Evolutionary conservation across 2,888 invertebrate species (phyloP).

Genomic region (Hirudinaria manillensis): DNA sequence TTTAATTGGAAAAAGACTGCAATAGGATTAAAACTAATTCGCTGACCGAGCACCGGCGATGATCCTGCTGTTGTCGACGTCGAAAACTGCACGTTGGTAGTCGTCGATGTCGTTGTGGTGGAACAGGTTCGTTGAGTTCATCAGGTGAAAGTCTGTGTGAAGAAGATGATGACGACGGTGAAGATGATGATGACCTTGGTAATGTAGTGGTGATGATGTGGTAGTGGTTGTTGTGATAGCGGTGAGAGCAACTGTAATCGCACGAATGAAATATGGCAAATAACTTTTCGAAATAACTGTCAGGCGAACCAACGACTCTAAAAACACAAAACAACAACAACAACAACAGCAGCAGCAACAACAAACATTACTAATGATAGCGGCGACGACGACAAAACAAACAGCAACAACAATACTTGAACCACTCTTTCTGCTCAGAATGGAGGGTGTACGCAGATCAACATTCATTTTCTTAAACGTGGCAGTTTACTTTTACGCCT

Average conservation of each 20-base stretch:
- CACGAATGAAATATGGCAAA: background rate
- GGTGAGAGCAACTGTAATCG: background rate
- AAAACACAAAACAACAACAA: background rate
- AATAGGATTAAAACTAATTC: too few species aligned
- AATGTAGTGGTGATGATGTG: conserved; percentile 10
- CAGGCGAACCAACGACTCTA: too few species aligned
- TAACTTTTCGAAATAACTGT: background rate
- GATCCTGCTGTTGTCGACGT: background rate
- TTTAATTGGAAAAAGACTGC: too few species aligned
- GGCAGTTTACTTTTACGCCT: too few species aligned
- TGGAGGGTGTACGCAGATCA: too few species aligned
- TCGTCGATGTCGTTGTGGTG: background rate
- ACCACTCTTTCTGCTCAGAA: too few species aligned
- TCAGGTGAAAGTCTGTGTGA: background rate
- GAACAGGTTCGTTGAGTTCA: background rate
- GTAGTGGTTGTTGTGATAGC: conserved; percentile 7
- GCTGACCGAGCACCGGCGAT: background rate
- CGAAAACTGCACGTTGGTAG: background rate
- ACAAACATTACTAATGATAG: background rate
- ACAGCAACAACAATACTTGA: background rate
- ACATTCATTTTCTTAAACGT: too few species aligned
- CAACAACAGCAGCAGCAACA: background rate
- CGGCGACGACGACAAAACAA: background rate
- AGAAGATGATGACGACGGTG: conserved; percentile 21
- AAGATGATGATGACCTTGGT: conserved; percentile 21